Conservation (phyloP, 2,113 vertebrate species). For the Cathartes aura region DNA sequence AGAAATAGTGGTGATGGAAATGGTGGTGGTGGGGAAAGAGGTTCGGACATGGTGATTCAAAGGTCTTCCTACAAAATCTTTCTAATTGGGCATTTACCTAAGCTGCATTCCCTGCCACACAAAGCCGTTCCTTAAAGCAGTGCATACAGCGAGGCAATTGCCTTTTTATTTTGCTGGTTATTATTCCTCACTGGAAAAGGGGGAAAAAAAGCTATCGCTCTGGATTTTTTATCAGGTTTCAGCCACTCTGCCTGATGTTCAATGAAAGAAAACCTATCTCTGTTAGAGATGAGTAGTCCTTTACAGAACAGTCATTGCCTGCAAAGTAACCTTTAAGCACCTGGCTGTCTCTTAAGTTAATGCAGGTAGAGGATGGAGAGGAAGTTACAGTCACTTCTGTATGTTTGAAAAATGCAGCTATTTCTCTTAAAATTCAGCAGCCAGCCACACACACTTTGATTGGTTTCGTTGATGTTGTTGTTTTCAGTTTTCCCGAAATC, state of each 20-base stretch:
- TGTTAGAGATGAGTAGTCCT: constrained; percentile 56
- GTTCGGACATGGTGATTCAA: not conserved
- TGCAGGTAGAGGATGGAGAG: constrained; percentile 53
- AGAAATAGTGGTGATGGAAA: not conserved
- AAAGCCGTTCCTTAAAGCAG: not conserved
- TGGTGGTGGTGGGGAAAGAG: not conserved
- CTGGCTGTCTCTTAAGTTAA: constrained; percentile 51
- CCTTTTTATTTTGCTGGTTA: constrained; percentile 31
- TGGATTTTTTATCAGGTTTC: constrained; percentile 52
- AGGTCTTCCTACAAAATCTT: constrained; percentile 46
- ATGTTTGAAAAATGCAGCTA: constrained; percentile 35
- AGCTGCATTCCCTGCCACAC: not conserved
- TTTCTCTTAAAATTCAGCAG: constrained; percentile 48
- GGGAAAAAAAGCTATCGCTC: not conserved
- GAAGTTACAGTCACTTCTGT: constrained; percentile 28
- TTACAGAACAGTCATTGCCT: constrained; percentile 50
- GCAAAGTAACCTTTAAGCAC: constrained; percentile 61
- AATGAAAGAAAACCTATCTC: constrained; percentile 62
- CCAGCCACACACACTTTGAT: not conserved
- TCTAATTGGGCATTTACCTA: constrained; percentile 55
- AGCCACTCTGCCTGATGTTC: constrained; percentile 57
- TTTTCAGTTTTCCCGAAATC: constrained; percentile 2
- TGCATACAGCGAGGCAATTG: constrained; percentile 18
- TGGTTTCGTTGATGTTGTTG: not conserved
- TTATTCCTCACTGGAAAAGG: constrained; percentile 20